phyloP scores from a whole-genome alignment of 1,140 invertebrate genomes.

The Trichonephila inaurata region DNA sequence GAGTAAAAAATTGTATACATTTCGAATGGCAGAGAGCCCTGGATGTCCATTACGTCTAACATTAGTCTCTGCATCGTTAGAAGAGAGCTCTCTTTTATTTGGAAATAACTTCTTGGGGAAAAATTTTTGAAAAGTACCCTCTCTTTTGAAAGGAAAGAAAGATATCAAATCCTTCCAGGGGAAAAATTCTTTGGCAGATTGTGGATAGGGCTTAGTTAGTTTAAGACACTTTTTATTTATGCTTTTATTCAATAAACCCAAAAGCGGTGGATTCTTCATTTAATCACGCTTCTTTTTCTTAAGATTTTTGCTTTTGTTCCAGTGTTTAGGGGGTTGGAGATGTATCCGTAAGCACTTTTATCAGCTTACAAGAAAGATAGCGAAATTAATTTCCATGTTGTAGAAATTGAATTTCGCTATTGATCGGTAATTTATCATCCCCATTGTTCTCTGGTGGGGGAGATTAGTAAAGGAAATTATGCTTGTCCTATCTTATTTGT shows the following conservation, averaged over 20 bases:
- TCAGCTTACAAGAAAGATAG: background rate
- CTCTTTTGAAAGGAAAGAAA: background rate
- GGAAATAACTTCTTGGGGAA: background rate
- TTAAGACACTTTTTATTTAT: background rate
- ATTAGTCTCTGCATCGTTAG: background rate
- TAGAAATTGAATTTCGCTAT: background rate
- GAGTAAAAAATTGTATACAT: conserved; percentile 17
- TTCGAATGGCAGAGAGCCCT: background rate
- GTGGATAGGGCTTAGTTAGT: background rate
- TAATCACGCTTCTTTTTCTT: background rate
- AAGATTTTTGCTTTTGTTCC: background rate
- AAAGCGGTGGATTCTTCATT: background rate
- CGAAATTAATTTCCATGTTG: background rate
- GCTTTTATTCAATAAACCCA: background rate
- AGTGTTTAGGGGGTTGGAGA: background rate
- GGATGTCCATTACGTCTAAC: conserved; percentile 39
- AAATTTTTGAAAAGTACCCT: conserved; percentile 8
- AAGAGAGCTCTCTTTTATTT: background rate
- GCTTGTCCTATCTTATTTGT: background rate
- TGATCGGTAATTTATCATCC: conserved; percentile 4
- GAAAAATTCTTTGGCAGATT: background rate
- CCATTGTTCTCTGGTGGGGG: background rate
- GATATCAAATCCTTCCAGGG: background rate
- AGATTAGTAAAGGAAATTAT: background rate
- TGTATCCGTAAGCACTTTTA: background rate